A percentile compares a stretch with the other conserved stretches of the same genome.
phyloP scores from a whole-genome alignment of 2,113 vertebrate species.

The Prolemur simus region DNA sequence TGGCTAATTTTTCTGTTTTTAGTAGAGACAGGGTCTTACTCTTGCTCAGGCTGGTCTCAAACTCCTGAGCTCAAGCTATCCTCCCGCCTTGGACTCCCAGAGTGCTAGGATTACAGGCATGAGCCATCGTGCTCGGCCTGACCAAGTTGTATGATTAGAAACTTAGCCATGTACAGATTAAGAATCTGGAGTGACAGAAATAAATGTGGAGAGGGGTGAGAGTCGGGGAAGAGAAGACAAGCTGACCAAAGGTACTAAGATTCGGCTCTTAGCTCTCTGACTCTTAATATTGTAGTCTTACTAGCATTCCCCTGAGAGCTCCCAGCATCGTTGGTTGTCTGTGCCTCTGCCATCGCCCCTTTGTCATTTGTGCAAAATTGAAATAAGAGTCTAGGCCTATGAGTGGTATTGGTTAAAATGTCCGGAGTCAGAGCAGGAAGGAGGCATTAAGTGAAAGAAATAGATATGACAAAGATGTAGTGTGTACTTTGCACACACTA shows the following conservation, averaged over 20 bases:
- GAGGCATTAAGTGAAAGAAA: neutral
- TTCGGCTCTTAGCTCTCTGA: neutral
- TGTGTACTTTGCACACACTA: neutral
- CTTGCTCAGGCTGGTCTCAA: no score
- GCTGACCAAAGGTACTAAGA: neutral
- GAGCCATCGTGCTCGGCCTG: no score
- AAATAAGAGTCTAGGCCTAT: neutral
- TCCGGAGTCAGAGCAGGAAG: neutral
- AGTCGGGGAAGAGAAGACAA: neutral
- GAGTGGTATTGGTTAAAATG: neutral
- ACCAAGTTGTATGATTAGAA: neutral
- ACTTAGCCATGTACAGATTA: neutral
- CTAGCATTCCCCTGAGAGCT: neutral
- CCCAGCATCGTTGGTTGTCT: neutral
- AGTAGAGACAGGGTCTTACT: no score
- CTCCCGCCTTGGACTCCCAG: no score
- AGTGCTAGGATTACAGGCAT: no score
- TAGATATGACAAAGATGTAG: neutral
- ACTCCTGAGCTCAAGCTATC: no score
- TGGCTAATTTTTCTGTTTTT: no score
- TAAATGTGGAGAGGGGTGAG: neutral
- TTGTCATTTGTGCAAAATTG: neutral
- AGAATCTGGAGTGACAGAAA: neutral
- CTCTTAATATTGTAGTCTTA: neutral
- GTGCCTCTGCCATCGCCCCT: neutral